Evolutionary conservation across 2,113 vertebrate genomes (phyloP), one percentile per base, ranked within the genome.

Genomic region (Alces alces): DNA sequence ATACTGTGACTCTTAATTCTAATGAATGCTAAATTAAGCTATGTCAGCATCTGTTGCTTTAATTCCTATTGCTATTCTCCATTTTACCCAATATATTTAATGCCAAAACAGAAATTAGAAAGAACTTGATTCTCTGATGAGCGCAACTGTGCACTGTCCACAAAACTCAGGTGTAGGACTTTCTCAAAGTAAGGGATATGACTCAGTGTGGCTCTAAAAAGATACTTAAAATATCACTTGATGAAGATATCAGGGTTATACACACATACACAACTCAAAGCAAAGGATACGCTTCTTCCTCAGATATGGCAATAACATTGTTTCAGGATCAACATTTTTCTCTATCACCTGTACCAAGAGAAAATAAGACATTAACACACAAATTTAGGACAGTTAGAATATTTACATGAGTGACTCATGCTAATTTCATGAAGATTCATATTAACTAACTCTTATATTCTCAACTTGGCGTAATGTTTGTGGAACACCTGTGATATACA

Each of bases 251-350:
- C 13, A 21, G 55, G 61, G 27, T 57, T 55, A 66, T 1, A 52
- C 11, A n/a, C 30, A 84, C 50, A 54, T 21, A 76, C 39, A 93
- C 15, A 89, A 89, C 52, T 83, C 60, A 58, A 60, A 50, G 55
- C 93, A 91, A 78, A 98, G 98, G 98, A 99, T 99, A 98, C 78
- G 92, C 1, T 97, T 96, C 91, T 97, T 99, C 96, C 98, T 98
- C 85, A 99, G 92, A 86, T 98, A 99, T 12, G 96, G 92, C 57
- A 99, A 92, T 84, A 99, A 95, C 96, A 98, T 92, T 73, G 95
- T 97, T 98, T 99, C 96, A 13, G 98, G 98, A 76, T 98, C 97
- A 0, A 89, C 96, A 92, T 98, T 92, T 82, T 91, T 97, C 54
- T 98, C 98, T 80, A 80, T 91, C 83, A 98, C 98, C 98, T 99